Percentiles rank a stretch among this genome's conserved stretches.
Conservation (phyloP, 2,888 invertebrate genomes). For the Sthenelais limicola region DNA sequence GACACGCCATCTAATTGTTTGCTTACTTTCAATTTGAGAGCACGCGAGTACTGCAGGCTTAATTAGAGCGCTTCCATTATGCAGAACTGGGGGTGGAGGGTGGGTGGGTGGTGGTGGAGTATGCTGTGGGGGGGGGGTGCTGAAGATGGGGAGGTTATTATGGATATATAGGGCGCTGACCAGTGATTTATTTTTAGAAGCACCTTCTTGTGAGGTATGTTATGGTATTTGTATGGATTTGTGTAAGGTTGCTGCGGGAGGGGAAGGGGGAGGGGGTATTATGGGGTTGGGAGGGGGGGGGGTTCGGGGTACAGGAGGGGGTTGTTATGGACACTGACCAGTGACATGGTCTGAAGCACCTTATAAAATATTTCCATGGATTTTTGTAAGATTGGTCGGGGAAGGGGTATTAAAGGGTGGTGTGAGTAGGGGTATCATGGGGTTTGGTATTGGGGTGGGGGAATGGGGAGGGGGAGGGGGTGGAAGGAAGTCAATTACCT, state of each 20-base stretch:
- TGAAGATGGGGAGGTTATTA: not conserved
- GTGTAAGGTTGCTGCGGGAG: not conserved
- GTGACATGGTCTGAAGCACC: too few relatives aligned
- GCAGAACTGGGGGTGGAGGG: not conserved
- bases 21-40: conserved; percentile 23
- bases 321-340: too few relatives aligned
- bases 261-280: too few relatives aligned
- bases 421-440: too few relatives aligned
- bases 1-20: conserved; percentile 28
- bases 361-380: too few relatives aligned
- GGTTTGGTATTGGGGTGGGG: too few relatives aligned
- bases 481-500: too few relatives aligned
- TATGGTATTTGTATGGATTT: not conserved
- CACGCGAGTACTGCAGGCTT: conserved; percentile 8
- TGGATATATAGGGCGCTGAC: not conserved
- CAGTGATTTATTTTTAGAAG: not conserved
- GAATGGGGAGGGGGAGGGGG: too few relatives aligned
- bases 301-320: too few relatives aligned
- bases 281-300: too few relatives aligned
- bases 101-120: not conserved
- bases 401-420: too few relatives aligned
- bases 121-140: not conserved
- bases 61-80: conserved; percentile 20
- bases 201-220: not conserved
- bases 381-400: too few relatives aligned